Percentiles rank a stretch among this genome's conserved stretches.
These are phyloP conservation scores for Sprattus sprattus DNA, from an alignment of 2,113 vertebrate genomes.

Conservation along the genomic window DNA sequence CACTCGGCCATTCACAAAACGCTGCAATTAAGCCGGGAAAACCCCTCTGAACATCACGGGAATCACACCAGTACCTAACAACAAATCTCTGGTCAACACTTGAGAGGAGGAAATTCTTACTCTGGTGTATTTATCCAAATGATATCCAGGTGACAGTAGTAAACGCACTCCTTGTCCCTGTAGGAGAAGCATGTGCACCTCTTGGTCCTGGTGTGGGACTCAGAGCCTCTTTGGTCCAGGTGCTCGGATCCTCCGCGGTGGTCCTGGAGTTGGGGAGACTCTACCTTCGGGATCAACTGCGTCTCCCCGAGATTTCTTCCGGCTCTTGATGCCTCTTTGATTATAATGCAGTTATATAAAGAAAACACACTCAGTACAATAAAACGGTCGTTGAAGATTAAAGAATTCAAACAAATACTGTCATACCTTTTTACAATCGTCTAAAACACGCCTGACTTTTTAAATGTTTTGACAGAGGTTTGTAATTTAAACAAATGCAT, in stretches of 20 bases:
- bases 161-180: conserved; percentile 93
- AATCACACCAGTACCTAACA: neutral
- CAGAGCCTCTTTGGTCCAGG: neutral
- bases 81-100: too few species aligned
- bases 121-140: conserved; percentile 98
- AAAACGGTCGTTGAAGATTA: neutral
- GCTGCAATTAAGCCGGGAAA: neutral
- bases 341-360: neutral
- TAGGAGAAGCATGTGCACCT: conserved; percentile 92
- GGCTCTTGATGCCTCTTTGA: neutral
- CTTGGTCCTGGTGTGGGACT: conserved; percentile 67
- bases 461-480: neutral
- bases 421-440: neutral
- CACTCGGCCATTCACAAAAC: neutral
- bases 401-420: neutral
- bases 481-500: neutral
- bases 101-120: conserved; percentile 68
- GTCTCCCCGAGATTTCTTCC: neutral
- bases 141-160: conserved; percentile 96
- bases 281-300: neutral
- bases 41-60: neutral
- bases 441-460: neutral
- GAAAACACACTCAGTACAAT: neutral
- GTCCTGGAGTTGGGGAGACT: neutral
- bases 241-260: neutral